These are phyloP conservation scores for Halyomorpha halys DNA, from an alignment of 1,140 invertebrate genomes.

Conservation along the genomic window DNA sequence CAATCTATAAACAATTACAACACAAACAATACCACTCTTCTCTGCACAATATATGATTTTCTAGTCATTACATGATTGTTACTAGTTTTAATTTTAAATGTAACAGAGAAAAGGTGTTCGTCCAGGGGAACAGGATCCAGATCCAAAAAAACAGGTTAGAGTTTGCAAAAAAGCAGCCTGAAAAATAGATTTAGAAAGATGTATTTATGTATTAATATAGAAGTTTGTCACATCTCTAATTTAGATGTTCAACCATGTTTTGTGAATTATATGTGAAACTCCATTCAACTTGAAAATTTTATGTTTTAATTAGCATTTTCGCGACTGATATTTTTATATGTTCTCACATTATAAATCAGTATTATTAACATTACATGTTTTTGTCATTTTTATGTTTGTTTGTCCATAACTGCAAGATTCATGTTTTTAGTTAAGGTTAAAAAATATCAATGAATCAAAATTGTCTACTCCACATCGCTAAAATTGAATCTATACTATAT, in stretches of 20 bases:
- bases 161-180: not conserved
- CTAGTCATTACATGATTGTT: slow-evolving; percentile 15
- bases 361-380: slow-evolving; percentile 9
- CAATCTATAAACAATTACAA: slow-evolving; percentile 12
- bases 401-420: slow-evolving; percentile 3
- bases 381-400: not conserved
- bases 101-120: slow-evolving; percentile 39
- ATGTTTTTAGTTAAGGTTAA: not conserved
- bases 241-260: slow-evolving; percentile 10
- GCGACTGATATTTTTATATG: slow-evolving; percentile 7
- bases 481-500: too few relatives aligned
- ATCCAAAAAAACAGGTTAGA: slow-evolving; percentile 42
- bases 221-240: slow-evolving; percentile 3
- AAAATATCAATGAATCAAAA: too few relatives aligned
- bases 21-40: slow-evolving; percentile 18
- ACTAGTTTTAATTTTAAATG: slow-evolving; percentile 26
- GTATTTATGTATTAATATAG: slow-evolving; percentile 12
- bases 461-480: too few relatives aligned
- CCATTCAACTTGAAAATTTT: not conserved
- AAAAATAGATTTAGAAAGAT: slow-evolving; percentile 9
- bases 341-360: slow-evolving; percentile 12
- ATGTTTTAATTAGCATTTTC: slow-evolving; percentile 5
- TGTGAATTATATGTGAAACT: slow-evolving; percentile 5
- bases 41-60: not conserved
- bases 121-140: slow-evolving; percentile 40